Conservation (phyloP, 2,113 vertebrate species). For the Vulpes ferrilata region DNA sequence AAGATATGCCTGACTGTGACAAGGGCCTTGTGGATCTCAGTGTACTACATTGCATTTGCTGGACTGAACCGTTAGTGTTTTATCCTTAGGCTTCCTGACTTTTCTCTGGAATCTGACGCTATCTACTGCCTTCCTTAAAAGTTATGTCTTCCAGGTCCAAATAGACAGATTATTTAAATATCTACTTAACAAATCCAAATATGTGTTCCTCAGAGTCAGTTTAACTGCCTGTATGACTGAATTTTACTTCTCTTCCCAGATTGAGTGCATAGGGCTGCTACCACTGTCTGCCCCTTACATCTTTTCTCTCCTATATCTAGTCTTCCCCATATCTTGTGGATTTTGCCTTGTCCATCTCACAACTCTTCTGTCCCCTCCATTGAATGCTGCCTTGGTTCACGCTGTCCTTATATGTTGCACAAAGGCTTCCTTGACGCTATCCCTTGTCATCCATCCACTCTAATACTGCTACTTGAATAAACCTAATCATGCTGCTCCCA, state of each 20-base stretch:
- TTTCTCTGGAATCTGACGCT: neutral
- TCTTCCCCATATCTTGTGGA: neutral
- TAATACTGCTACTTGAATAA: neutral
- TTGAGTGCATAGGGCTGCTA: too few relatives aligned
- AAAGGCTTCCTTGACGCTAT: neutral
- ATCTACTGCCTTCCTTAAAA: neutral
- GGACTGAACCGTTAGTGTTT: neutral
- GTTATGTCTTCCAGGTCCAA: neutral
- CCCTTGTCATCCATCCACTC: neutral
- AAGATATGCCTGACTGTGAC: neutral
- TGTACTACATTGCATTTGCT: neutral
- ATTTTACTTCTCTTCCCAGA: neutral
- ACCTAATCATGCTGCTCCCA: neutral
- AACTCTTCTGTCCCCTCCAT: neutral
- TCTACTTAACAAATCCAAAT: neutral
- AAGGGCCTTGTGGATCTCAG: neutral
- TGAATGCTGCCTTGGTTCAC: neutral
- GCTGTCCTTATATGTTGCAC: neutral
- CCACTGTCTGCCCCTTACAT: too few relatives aligned
- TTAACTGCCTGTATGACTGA: neutral
- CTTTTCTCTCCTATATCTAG: neutral
- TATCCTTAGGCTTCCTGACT: neutral
- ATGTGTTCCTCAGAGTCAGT: too few relatives aligned
- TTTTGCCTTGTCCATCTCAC: neutral
- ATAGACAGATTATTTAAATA: neutral